These are phyloP conservation scores for Doryteuthis pealeii DNA, from an alignment of 1,140 invertebrate genomes.

Conservation along the genomic window DNA sequence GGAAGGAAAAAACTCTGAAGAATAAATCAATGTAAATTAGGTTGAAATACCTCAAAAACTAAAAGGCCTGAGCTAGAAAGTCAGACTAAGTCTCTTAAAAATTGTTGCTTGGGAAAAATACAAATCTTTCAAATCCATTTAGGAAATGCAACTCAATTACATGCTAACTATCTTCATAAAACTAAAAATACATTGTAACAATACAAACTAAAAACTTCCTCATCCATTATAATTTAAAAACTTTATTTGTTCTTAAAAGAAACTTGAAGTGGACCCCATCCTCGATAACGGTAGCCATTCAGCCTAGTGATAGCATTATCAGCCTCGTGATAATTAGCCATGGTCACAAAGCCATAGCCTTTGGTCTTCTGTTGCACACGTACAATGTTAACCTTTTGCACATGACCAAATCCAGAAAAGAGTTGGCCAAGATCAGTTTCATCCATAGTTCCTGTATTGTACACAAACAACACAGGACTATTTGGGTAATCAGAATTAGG, in stretches of 20 bases:
- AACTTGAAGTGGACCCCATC: slow-evolving; percentile 57
- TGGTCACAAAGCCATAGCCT: slow-evolving; percentile 62
- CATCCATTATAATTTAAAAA: too few species aligned
- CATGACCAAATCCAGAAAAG: slow-evolving; percentile 58
- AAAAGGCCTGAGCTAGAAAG: too few species aligned
- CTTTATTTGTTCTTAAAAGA: slow-evolving; percentile 53
- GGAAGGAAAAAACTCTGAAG: too few species aligned
- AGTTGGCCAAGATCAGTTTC: slow-evolving; percentile 59
- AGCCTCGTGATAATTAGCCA: slow-evolving; percentile 60
- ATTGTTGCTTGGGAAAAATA: too few species aligned
- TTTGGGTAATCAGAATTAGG: not conserved
- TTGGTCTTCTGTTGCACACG: slow-evolving; percentile 55
- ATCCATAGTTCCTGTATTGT: slow-evolving; percentile 59
- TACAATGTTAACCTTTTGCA: slow-evolving; percentile 60
- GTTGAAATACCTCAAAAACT: too few species aligned
- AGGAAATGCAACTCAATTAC: too few species aligned
- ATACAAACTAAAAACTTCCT: too few species aligned
- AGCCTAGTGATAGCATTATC: slow-evolving; percentile 57
- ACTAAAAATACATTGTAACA: too few species aligned
- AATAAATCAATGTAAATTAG: too few species aligned
- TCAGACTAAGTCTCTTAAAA: too few species aligned
- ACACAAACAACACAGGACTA: slow-evolving; percentile 58
- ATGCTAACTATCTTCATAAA: too few species aligned
- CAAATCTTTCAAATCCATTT: too few species aligned
- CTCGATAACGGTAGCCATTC: slow-evolving; percentile 57